Percentiles rank a stretch among this genome's conserved stretches.
Evolutionary conservation across 2,113 vertebrate genomes (phyloP).

Genomic region (Phaetusa simplex): DNA sequence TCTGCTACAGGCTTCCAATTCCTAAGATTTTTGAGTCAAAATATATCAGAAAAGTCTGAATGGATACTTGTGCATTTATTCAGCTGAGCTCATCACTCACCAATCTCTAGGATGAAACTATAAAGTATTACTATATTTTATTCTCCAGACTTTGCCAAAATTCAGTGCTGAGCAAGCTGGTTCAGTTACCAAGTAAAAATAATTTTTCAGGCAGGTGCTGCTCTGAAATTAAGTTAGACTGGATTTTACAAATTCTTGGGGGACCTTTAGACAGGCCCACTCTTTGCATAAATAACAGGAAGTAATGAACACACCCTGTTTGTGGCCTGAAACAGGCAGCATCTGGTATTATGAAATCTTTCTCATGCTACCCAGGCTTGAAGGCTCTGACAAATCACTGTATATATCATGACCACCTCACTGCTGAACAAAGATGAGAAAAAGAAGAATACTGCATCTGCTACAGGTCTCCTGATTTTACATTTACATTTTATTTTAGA

Average conservation of each 20-base stretch:
- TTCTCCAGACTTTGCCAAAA: not conserved
- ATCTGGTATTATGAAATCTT: not conserved
- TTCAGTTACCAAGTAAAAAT: not conserved
- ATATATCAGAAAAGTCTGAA: not conserved
- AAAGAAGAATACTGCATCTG: no score
- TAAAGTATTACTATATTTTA: not conserved
- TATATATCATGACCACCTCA: rapidly evolving
- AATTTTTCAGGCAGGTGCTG: not conserved
- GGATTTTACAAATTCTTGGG: not conserved
- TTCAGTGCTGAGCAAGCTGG: not conserved
- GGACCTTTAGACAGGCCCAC: not conserved
- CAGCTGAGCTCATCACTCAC: not conserved
- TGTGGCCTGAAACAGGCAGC: not conserved
- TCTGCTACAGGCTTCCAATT: not conserved
- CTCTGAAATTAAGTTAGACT: not conserved
- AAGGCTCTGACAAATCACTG: not conserved
- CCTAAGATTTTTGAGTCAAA: not conserved
- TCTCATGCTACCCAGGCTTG: not conserved
- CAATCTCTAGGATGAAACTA: not conserved
- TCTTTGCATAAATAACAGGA: rapidly evolving
- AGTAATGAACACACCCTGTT: rapidly evolving
- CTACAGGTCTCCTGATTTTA: not conserved
- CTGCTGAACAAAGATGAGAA: not conserved
- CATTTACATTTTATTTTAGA: not conserved
- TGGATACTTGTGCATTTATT: not conserved